Evolutionary conservation across 2,113 vertebrate genomes (phyloP).

Genomic region (Scatophagus argus): DNA sequence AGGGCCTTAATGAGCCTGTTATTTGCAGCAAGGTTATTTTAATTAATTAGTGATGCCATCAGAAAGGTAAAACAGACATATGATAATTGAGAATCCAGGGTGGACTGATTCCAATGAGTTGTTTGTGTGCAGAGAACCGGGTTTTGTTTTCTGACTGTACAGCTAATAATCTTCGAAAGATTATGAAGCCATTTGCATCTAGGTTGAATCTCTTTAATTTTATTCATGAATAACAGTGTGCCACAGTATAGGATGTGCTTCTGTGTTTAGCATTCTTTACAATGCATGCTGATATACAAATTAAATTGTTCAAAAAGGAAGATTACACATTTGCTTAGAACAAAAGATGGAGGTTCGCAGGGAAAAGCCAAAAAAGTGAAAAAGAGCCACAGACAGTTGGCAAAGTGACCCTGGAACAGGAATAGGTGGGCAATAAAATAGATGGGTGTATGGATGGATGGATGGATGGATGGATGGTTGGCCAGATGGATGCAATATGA

Average conservation of each 20-base stretch:
- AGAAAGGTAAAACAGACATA: slow-evolving; percentile 13
- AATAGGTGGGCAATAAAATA: slow-evolving; percentile 12
- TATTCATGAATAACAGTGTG: slow-evolving; percentile 37
- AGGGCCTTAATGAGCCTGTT: slow-evolving; percentile 13
- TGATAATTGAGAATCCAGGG: not conserved
- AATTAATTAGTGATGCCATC: slow-evolving; percentile 33
- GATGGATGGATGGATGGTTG: slow-evolving; percentile 1
- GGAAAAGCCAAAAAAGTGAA: not conserved
- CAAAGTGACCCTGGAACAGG: not conserved
- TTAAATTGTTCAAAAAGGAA: not conserved
- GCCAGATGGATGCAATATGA: not conserved
- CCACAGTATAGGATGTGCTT: not conserved
- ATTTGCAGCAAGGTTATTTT: slow-evolving; percentile 19
- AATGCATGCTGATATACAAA: slow-evolving; percentile 23
- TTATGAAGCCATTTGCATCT: slow-evolving; percentile 25
- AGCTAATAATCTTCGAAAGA: slow-evolving; percentile 16
- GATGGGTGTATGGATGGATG: slow-evolving; percentile 5
- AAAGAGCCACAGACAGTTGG: not conserved
- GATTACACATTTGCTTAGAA: not conserved
- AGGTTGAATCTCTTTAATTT: slow-evolving; percentile 24
- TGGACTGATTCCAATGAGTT: not conserved
- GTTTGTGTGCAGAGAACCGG: not conserved
- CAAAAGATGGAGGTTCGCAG: not conserved
- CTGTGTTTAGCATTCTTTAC: slow-evolving; percentile 17
- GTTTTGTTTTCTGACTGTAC: slow-evolving; percentile 3